A percentile compares a stretch with the other conserved stretches of the same genome.
phyloP scores from a whole-genome alignment of 2,888 invertebrate species.

The Corythucha ciliata region DNA sequence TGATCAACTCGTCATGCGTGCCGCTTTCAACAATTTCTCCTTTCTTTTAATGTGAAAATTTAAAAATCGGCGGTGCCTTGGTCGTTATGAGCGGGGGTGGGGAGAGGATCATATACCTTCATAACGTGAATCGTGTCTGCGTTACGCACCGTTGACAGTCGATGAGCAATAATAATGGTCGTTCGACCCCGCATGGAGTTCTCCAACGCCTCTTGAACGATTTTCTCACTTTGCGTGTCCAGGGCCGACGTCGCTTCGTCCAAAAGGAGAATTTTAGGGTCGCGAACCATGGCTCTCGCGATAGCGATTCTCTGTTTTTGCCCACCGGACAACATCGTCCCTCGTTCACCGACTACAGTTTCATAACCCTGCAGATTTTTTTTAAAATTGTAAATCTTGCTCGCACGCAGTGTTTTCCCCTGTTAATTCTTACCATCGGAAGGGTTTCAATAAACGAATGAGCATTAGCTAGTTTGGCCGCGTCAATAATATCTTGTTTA shows the following conservation, averaged over 20 bases:
- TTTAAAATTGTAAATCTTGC: too few relatives aligned
- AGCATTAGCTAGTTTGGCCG: constrained; percentile 43
- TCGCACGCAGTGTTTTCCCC: too few relatives aligned
- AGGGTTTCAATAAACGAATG: constrained; percentile 43
- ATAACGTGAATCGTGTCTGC: constrained; percentile 41
- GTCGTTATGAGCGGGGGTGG: too few relatives aligned
- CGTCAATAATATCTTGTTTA: constrained; percentile 40
- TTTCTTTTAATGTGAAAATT: constrained; percentile 43
- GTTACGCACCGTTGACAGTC: constrained; percentile 41
- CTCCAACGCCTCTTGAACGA: constrained; percentile 71
- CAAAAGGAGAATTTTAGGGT: constrained; percentile 65
- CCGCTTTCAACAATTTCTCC: constrained; percentile 64
- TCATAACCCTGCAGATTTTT: constrained; percentile 60
- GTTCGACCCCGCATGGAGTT: constrained; percentile 46
- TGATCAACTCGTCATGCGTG: constrained; percentile 60
- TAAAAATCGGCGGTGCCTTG: not conserved
- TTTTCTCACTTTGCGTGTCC: constrained; percentile 73
- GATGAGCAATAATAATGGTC: constrained; percentile 43
- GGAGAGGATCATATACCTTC: constrained; percentile 36
- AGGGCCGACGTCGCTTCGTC: constrained; percentile 88
- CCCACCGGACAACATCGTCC: constrained; percentile 74
- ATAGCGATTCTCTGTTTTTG: constrained; percentile 87
- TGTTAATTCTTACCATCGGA: constrained; percentile 21
- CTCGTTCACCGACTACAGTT: constrained; percentile 73
- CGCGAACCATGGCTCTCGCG: constrained; percentile 70